These are phyloP conservation scores for Notodonta ziczac DNA, from an alignment of 2,888 invertebrate species.

Conservation along the genomic window DNA sequence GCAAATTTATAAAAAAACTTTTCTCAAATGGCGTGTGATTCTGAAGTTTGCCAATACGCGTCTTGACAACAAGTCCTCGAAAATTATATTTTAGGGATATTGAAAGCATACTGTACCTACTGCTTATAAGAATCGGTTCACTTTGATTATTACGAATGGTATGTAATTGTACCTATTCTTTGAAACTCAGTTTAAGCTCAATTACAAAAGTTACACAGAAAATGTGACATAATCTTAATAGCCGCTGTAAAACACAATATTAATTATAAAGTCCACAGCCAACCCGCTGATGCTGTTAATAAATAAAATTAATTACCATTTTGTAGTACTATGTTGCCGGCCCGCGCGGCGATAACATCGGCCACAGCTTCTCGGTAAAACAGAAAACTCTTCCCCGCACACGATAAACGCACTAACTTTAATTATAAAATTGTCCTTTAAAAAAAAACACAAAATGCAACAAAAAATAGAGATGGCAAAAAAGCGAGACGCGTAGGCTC, in stretches of 20 bases:
- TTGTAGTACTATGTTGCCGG: conserved; percentile 50
- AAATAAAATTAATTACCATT: conserved; percentile 57
- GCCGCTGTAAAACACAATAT: conserved; percentile 32
- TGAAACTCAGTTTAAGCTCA: too few species aligned
- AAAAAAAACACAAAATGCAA: conserved; percentile 64
- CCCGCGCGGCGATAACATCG: conserved; percentile 63
- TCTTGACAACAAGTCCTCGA: neutral
- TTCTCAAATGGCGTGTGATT: neutral
- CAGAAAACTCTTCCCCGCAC: conserved; percentile 37
- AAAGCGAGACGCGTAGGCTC: conserved; percentile 69
- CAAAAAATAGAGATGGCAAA: conserved; percentile 61
- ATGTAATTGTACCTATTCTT: too few species aligned
- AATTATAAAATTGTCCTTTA: conserved; percentile 79
- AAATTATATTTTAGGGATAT: too few species aligned
- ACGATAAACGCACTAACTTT: conserved; percentile 71
- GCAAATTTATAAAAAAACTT: neutral
- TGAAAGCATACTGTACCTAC: too few species aligned
- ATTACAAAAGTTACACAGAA: conserved; percentile 22
- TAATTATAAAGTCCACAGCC: conserved; percentile 35
- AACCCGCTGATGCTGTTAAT: conserved; percentile 30
- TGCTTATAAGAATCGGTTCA: too few species aligned
- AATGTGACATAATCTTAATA: conserved; percentile 29
- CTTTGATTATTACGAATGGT: too few species aligned
- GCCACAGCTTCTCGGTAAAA: conserved; percentile 66
- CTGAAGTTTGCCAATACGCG: neutral